phyloP scores from a whole-genome alignment of 2,888 invertebrate genomes.

The Drosophila hamatofila region DNA sequence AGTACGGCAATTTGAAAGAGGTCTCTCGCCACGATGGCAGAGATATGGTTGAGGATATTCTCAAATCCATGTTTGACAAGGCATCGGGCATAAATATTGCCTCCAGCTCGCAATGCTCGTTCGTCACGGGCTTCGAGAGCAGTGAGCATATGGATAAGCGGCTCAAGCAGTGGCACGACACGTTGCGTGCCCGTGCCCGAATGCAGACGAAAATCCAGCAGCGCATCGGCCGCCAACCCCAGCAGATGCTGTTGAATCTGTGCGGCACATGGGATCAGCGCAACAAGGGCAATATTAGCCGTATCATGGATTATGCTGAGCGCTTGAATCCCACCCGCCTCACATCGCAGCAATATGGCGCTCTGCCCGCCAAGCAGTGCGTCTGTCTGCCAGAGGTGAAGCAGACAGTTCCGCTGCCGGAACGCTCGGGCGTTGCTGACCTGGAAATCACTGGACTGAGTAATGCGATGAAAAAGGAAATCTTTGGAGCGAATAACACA shows the following conservation, averaged over 20 bases:
- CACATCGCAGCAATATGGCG: background rate
- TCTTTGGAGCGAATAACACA: constrained; percentile 11
- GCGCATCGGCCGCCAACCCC: constrained; percentile 51
- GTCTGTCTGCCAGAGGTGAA: constrained; percentile 41
- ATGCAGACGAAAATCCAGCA: constrained; percentile 57
- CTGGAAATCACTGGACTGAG: constrained; percentile 76
- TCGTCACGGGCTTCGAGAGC: constrained; percentile 9
- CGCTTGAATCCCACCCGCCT: constrained; percentile 66
- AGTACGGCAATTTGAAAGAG: background rate
- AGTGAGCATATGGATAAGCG: constrained; percentile 70
- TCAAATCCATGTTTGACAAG: constrained; percentile 39
- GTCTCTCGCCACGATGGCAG: constrained; percentile 30
- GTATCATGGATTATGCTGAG: constrained; percentile 71
- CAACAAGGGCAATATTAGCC: constrained; percentile 70
- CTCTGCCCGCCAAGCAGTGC: constrained; percentile 41
- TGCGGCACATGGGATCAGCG: constrained; percentile 63
- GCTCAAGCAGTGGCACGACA: constrained; percentile 72
- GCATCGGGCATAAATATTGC: background rate
- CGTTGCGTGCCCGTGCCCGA: constrained; percentile 57
- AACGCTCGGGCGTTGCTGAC: constrained; percentile 26
- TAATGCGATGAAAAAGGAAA: constrained; percentile 51
- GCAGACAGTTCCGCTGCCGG: constrained; percentile 73
- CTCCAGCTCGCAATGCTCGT: constrained; percentile 32
- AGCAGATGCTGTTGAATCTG: constrained; percentile 73
- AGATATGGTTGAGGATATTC: constrained; percentile 29